These are phyloP conservation scores for Brenthis daphne DNA, from an alignment of 2,888 invertebrate genomes.

Conservation along the genomic window DNA sequence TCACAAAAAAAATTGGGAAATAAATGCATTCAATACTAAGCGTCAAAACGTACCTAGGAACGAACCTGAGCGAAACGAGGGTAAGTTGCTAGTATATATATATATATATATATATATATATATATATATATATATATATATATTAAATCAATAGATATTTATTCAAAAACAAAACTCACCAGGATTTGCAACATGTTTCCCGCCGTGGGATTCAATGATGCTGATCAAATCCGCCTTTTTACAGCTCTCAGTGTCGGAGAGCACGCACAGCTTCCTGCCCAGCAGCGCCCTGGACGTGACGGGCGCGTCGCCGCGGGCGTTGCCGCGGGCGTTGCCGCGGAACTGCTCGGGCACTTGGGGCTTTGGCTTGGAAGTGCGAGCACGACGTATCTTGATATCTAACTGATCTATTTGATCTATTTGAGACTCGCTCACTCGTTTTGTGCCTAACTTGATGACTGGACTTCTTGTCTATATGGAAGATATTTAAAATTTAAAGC, in stretches of 20 bases:
- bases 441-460: constrained; percentile 62
- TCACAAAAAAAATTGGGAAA: too few relatives aligned
- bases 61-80: too few relatives aligned
- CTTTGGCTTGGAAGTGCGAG: constrained; percentile 40
- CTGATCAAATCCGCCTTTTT: constrained; percentile 54
- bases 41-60: too few relatives aligned
- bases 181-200: constrained; percentile 60
- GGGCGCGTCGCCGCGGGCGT: constrained; percentile 42
- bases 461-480: constrained; percentile 53
- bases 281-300: constrained; percentile 58
- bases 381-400: constrained; percentile 12
- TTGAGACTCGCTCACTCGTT: constrained; percentile 54
- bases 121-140: background rate
- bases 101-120: too few relatives aligned
- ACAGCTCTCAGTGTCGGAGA: constrained; percentile 66
- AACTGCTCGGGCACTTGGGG: constrained; percentile 62
- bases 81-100: too few relatives aligned
- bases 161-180: constrained; percentile 47
- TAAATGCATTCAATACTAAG: background rate
- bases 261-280: constrained; percentile 60
- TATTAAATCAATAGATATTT: background rate
- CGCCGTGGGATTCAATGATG: constrained; percentile 64
- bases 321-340: constrained; percentile 42
- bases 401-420: constrained; percentile 42
- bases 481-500: background rate